Evolutionary conservation across 2,888 invertebrate genomes (phyloP), one percentile per base, ranked within the genome.

Genomic region (Drosophila aldrichi): DNA sequence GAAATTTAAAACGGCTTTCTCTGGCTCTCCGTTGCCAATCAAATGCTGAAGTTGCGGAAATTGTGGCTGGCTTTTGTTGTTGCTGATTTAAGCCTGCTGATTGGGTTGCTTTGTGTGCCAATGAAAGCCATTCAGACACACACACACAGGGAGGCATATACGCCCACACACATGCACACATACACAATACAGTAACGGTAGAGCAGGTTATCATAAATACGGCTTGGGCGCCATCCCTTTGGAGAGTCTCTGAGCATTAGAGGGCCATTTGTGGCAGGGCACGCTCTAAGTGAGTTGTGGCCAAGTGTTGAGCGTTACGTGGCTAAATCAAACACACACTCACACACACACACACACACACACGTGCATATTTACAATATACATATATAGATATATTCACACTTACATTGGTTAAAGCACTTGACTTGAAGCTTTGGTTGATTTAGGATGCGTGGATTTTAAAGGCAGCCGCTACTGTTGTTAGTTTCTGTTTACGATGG

Each of bases 241-340:
- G 3, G 32, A 20, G 29, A 18, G 40, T 40, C 52, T 57, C 67
- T 66, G 81, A 63, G 71, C 61, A 61, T 75, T 78, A 60, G 66
- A 68, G 66, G 70, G 72, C 80, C 82, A 82, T 83, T 83, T 83
- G 85, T 65, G 82, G 80, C 82, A 82, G 72, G 49, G 62, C 81
- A 54, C 51, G 66, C 79, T 76, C 68, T 64, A 84, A 82, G 82
- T 87, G 85, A 83, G 84, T 87, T 87, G 82, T 84, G 85, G 82
- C 84, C 85, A 79, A 81, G 82, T 66, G 68, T 62, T 71, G 56
- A 82, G 70, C 64, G 71, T 81, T 74, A 68, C 71, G 66, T 72
- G 72, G 66, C 56, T 76, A 82, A 87, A 84, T 81, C 82, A 82
- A 63, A 70, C 58, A 70, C 34, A 58, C 57, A 61, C 60, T 52